Base-by-base conservation (phyloP, 2,797 vertebrate species). In the Sus cebifrons region DNA sequence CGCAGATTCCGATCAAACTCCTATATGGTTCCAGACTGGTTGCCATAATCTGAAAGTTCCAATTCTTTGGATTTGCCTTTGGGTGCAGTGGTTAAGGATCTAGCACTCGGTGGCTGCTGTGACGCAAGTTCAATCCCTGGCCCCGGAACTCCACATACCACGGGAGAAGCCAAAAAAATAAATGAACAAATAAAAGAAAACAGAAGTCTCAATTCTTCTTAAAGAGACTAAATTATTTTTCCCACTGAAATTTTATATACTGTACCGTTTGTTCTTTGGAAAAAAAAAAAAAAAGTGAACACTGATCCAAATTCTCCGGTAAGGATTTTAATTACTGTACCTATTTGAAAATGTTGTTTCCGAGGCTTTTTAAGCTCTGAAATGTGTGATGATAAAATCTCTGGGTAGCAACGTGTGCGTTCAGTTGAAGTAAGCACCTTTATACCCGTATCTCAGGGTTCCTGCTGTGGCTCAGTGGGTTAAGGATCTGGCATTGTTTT, bases 381-480 rank as follows among this genome's bases (percentile, higher is more conserved):
- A 29, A 14, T 52, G 27, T 49, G 23, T 16, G 2, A 21, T 5
- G 56, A 21, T 56, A 18, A 71, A 13, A 60, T 67, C 16, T 52
- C 67, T 2, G 3, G 21, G 52, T 3, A 29, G 10, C 62, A 20
- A 11, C 0, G 6, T 52, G 16, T 18, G 2, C 15, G 0, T 44
- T 27, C 7, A 14, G 27, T 75, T 15, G 14, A 62, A 15, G 4
- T 81, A 10, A 17, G 18, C 5, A 7, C 6, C 44, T 87, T 93
- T 25, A 27, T 12, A 25, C 5, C 49, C n/a, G 20, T 56, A 5
- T 7, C 44, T 49, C 44, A 9, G 44, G 6, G 44, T 10, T 49
- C 44, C 44, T 49, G 5, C 5, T 49, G 44, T 49, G 44, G 44
- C 44, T 49, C 44, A 49, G 44, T 49, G 44, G 44, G 44, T 49